These are phyloP conservation scores for Acinonyx jubatus DNA, from an alignment of 2,113 vertebrate species.

Conservation along the genomic window DNA sequence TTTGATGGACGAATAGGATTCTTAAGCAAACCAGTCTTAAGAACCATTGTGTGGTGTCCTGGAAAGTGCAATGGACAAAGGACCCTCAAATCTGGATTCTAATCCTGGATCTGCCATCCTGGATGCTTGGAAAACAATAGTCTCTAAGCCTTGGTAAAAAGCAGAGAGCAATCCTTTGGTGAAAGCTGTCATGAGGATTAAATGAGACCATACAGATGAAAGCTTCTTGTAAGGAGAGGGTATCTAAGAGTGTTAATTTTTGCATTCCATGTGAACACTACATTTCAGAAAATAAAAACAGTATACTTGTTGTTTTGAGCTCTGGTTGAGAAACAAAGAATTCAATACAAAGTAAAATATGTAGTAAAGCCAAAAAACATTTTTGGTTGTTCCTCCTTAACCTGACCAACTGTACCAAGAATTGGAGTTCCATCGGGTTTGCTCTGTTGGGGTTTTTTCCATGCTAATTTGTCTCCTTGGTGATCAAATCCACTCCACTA, in stretches of 20 bases:
- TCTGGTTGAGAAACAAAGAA: background rate
- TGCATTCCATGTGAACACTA: background rate
- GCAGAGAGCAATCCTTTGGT: background rate
- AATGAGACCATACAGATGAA: background rate
- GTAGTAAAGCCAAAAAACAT: background rate
- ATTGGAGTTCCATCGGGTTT: background rate
- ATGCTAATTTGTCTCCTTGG: background rate
- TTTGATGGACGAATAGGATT: background rate
- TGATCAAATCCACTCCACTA: background rate
- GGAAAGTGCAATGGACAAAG: background rate
- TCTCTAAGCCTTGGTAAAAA: background rate
- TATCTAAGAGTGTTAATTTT: background rate
- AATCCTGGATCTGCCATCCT: background rate
- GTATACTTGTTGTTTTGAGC: background rate
- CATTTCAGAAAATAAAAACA: background rate
- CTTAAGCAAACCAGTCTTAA: background rate
- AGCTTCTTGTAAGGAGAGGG: background rate
- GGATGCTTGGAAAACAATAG: background rate
- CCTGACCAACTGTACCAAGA: background rate
- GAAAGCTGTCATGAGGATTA: background rate
- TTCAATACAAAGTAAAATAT: background rate
- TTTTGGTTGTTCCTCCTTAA: background rate
- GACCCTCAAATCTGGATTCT: background rate
- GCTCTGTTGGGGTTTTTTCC: background rate
- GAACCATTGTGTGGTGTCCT: background rate